Conservation (phyloP, 2,113 vertebrate genomes). For the Monarcha castaneiventris region DNA sequence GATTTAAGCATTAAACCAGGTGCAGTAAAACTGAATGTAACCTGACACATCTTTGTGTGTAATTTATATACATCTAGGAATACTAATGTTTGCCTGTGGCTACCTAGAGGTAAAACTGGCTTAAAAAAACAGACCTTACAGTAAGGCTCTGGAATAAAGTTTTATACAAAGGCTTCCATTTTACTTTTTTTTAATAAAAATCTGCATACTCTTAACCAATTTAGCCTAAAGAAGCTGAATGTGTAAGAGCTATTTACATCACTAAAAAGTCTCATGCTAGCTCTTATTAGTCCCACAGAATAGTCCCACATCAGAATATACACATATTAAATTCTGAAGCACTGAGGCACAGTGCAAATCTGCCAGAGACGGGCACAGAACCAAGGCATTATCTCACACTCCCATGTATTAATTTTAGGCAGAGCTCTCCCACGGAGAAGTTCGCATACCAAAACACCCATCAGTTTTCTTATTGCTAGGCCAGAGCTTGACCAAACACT, state of each 20-base stretch:
- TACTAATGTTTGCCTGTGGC: not conserved
- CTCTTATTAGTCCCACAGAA: not conserved
- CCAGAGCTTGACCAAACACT: conserved; percentile 41
- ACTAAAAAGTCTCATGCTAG: not conserved
- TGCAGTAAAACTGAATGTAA: not conserved
- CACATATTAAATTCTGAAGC: not conserved
- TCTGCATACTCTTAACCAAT: not conserved
- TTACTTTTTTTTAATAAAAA: not conserved
- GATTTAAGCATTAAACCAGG: not conserved
- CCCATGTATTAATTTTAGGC: not conserved
- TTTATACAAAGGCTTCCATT: not conserved
- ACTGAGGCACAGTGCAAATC: not conserved
- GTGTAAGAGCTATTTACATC: not conserved
- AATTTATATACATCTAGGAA: not conserved
- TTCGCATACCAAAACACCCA: not conserved
- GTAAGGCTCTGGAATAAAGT: not conserved
- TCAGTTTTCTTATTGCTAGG: conserved; percentile 4
- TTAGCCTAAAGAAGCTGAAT: not conserved
- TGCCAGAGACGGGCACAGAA: not conserved
- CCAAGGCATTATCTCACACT: not conserved
- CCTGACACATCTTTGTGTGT: not conserved
- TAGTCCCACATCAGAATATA: not conserved
- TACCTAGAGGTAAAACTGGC: not conserved
- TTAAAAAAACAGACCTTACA: not conserved
- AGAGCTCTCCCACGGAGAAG: conserved; percentile 12